phyloP scores from a whole-genome alignment of 2,113 vertebrate species.

The Phocoena phocoena region DNA sequence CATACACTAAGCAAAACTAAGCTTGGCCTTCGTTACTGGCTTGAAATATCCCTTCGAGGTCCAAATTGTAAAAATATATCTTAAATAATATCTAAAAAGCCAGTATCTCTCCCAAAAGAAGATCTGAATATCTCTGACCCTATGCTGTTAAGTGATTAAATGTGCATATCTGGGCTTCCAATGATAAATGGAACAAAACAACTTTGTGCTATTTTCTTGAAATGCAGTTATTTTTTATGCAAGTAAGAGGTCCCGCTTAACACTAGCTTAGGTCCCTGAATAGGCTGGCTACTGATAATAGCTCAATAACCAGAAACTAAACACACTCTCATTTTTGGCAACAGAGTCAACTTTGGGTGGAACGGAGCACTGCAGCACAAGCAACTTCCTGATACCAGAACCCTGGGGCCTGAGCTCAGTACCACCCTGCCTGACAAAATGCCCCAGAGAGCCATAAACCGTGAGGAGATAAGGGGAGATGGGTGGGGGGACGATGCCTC shows the following conservation, averaged over 20 bases:
- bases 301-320: neutral
- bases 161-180: neutral
- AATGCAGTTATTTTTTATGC: neutral
- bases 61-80: neutral
- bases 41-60: neutral
- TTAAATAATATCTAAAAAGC: neutral
- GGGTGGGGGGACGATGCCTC: neutral
- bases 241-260: neutral
- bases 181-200: neutral
- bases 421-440: neutral
- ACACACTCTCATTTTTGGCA: neutral
- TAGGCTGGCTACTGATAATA: neutral
- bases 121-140: neutral
- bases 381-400: neutral
- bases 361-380: neutral
- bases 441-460: neutral
- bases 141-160: neutral
- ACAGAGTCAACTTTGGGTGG: neutral
- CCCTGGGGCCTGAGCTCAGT: neutral
- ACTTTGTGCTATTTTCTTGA: neutral
- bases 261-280: neutral
- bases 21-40: neutral
- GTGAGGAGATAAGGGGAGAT: neutral
- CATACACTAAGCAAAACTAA: neutral
- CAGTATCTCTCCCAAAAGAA: neutral